These are phyloP conservation scores for Peromyscus polionotus DNA, from an alignment of 2,113 vertebrate species.

Conservation along the genomic window DNA sequence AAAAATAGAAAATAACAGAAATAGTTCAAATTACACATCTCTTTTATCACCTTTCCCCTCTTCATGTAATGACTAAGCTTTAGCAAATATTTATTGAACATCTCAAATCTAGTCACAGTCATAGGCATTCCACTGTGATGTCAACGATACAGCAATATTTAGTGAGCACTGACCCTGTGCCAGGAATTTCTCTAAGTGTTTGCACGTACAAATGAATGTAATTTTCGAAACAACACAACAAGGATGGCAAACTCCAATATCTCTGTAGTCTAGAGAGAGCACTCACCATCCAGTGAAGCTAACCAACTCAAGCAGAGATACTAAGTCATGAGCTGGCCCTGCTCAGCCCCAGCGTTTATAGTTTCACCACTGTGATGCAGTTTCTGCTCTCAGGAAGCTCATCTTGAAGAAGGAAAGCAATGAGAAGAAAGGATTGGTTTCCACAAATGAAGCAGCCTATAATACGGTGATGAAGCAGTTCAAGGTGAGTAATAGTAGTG, in stretches of 20 bases:
- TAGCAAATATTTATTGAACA: neutral
- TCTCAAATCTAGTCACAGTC: neutral
- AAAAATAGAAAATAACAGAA: conserved; percentile 12
- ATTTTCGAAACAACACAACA: neutral
- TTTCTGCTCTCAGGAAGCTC: neutral
- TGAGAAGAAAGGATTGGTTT: neutral
- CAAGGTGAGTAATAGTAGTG: neutral
- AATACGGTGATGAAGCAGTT: neutral
- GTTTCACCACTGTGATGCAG: neutral
- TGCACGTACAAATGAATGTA: neutral
- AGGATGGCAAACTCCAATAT: neutral
- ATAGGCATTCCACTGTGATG: neutral
- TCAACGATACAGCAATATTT: conserved; percentile 25
- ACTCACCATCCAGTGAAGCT: neutral
- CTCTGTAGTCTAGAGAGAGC: neutral
- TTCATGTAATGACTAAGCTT: neutral
- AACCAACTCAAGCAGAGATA: neutral
- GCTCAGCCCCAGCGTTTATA: neutral
- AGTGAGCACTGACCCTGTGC: neutral
- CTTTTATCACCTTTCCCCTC: neutral
- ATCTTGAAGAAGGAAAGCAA: neutral
- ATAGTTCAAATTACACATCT: neutral
- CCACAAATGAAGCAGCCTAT: neutral
- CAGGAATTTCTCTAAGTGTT: neutral
- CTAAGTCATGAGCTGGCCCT: neutral